These are phyloP conservation scores for Pristis pectinata DNA, from an alignment of 2,797 vertebrate species.

Conservation along the genomic window DNA sequence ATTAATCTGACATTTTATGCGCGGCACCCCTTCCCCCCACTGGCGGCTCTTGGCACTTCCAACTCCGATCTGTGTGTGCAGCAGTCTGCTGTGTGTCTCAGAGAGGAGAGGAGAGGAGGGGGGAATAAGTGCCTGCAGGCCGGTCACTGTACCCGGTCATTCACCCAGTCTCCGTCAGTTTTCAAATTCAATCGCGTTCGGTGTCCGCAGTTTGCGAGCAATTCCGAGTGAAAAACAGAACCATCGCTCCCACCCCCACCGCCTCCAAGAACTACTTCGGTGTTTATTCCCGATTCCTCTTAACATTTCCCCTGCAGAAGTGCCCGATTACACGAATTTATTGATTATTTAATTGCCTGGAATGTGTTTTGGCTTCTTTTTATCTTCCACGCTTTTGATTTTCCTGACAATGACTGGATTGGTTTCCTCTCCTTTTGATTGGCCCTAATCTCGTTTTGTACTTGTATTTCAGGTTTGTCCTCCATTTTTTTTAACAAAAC, in stretches of 20 bases:
- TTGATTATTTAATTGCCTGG: not conserved
- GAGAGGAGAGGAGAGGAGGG: not conserved
- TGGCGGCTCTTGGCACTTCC: not conserved
- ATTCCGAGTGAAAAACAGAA: not conserved
- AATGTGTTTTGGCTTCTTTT: not conserved
- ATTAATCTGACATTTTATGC: not conserved
- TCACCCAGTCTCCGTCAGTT: not conserved
- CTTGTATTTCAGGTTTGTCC: not conserved
- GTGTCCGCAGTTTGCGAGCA: slow-evolving; percentile 2
- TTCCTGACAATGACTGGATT: not conserved
- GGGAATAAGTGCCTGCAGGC: not conserved
- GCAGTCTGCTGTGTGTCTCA: not conserved
- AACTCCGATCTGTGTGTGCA: not conserved
- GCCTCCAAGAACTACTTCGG: not conserved
- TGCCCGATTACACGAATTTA: not conserved
- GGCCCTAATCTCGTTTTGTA: not conserved
- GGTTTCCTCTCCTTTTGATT: not conserved
- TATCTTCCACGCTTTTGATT: not conserved
- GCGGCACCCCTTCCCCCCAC: not conserved
- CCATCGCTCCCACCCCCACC: not conserved
- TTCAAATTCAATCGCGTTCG: not conserved
- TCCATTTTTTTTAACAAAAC: too few species aligned
- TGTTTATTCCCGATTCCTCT: not conserved
- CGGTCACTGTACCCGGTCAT: not conserved
- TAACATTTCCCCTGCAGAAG: not conserved